Evolutionary conservation across 2,797 vertebrate species (phyloP), one percentile per base, ranked within the genome.

Genomic region (Cetoscarus ocellatus): DNA sequence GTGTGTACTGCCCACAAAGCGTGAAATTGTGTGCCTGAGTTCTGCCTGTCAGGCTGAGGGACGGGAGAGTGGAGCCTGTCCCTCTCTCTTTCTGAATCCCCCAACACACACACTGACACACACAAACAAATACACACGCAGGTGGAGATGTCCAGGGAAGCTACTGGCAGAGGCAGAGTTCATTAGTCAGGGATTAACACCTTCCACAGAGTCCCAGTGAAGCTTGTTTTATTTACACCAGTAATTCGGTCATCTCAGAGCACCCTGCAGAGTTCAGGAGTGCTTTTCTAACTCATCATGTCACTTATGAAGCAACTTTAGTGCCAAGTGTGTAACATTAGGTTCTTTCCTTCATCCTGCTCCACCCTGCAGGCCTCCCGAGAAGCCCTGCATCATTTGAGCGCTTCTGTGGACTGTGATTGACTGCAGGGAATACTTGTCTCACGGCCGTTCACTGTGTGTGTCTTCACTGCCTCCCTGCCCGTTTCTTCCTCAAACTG

Each of bases 131-230:
- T 43, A 38, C 75, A 61, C 58, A 72, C 80, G 75, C 84, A 82
- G 85, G 85, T 88, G 87, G 86, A 75, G 53, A 75, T 87, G 88
- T 88, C 84, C 91, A 84, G 69, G 82, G 80, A 88, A 83, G 83
- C 86, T 80, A 61, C 81, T 89, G 83, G 85, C 91, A 85, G 85
- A 75, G 67, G 65, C 73, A 67, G 89, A 93, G 87, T 92, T 94
- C 88, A 95, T 95, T 94, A 95, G 93, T 93, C 84, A 82, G 88
- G 92, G 91, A 94, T 94, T 95, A 94, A 87, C 90, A 89, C 90
- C 88, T 89, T 85, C 85, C 79, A 61, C 69, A 61, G 67, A 83
- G 73, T 73, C 80, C 85, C 84, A 79, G 70, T 81, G 86, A 85
- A 79, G 88, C 90, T 87, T 77, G 84, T 87, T 92, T 88, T 90